These are phyloP conservation scores for Torymus aiolomorphi DNA, from an alignment of 2,888 invertebrate genomes.

Conservation along the genomic window DNA sequence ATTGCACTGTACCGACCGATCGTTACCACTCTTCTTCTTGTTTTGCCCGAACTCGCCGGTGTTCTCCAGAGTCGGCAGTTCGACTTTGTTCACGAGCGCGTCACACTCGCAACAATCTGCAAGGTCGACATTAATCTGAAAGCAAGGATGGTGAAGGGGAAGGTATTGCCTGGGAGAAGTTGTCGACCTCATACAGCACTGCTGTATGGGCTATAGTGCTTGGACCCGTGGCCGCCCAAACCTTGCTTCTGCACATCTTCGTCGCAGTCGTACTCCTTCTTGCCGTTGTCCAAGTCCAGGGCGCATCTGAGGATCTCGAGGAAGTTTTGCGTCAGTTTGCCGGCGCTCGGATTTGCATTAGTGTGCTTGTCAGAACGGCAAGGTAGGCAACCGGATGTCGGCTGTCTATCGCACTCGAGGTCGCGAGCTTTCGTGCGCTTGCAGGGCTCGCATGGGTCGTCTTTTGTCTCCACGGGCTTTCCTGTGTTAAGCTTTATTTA, in stretches of 20 bases:
- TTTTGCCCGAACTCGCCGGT: not conserved
- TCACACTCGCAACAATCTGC: conserved; percentile 43
- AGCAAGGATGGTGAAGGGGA: conserved; percentile 12
- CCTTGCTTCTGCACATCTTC: conserved; percentile 27
- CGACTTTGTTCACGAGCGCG: not conserved
- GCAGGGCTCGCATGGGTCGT: conserved; percentile 19
- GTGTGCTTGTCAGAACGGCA: conserved; percentile 19
- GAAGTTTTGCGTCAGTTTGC: conserved; percentile 52
- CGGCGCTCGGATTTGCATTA: not conserved
- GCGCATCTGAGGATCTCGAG: conserved; percentile 55
- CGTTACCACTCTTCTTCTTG: not conserved
- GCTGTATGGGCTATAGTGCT: too few species aligned
- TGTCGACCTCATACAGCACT: not conserved
- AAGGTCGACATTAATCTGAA: conserved; percentile 37
- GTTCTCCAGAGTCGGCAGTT: not conserved
- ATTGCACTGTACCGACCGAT: not conserved
- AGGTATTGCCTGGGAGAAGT: not conserved
- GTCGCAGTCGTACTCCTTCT: conserved; percentile 24
- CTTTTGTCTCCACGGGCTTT: conserved; percentile 13
- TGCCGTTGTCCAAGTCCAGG: conserved; percentile 48
- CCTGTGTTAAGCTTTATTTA: not conserved
- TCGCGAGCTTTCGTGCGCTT: not conserved
- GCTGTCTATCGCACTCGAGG: too few species aligned
- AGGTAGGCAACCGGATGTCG: conserved; percentile 7
- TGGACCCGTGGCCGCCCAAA: not conserved